Conservation (phyloP, 2,797 vertebrate species). For the Fistularia commersonii region DNA sequence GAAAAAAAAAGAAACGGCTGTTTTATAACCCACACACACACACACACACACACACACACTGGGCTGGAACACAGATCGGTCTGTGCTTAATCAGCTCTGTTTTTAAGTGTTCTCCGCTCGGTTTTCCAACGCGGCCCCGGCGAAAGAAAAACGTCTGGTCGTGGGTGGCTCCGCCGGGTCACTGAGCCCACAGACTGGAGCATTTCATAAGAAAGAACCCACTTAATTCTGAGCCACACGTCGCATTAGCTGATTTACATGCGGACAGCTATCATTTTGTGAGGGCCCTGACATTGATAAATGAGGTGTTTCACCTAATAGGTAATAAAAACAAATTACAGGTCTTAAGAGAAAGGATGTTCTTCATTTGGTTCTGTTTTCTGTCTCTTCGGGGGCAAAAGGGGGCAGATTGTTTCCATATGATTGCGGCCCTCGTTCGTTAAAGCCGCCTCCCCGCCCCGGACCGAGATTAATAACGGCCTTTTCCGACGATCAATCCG, state of each 20-base stretch:
- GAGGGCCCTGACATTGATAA: conserved; percentile 78
- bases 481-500: conserved; percentile 61
- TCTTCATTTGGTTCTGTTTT: conserved; percentile 79
- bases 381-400: conserved; percentile 71
- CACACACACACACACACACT: conserved; percentile 17
- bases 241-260: conserved; percentile 82
- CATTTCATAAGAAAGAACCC: conserved; percentile 80
- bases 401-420: conserved; percentile 77
- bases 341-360: conserved; percentile 79
- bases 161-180: conserved; percentile 79
- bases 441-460: no score
- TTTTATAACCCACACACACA: conserved; percentile 21
- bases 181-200: conserved; percentile 78
- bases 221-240: conserved; percentile 83
- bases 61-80: conserved; percentile 69
- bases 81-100: conserved; percentile 78
- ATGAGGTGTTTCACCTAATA: conserved; percentile 85
- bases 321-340: conserved; percentile 84
- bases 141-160: conserved; percentile 76
- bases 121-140: conserved; percentile 68
- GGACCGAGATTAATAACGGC: conserved; percentile 72
- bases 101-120: conserved; percentile 76
- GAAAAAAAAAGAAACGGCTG: conserved; percentile 21
- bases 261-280: conserved; percentile 84
- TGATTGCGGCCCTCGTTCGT: conserved; percentile 76